Percentiles rank a stretch among this genome's conserved stretches.
phyloP scores from a whole-genome alignment of 2,888 invertebrate species.

The Lepetodrilus schrolli region DNA sequence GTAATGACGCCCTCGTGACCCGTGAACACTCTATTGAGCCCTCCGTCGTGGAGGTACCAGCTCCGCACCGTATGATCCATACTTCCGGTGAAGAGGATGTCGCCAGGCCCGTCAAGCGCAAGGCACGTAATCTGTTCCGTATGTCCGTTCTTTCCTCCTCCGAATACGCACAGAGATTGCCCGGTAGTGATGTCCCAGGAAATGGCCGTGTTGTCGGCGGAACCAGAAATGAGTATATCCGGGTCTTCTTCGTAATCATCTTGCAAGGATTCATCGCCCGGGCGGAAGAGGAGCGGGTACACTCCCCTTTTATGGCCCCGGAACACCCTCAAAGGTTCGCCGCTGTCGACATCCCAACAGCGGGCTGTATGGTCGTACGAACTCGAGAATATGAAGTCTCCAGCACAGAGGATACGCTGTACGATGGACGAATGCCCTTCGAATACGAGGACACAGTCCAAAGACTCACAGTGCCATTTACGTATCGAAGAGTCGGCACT shows the following conservation, averaged over 20 bases:
- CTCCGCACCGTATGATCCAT: neutral
- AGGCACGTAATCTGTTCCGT: neutral
- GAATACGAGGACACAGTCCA: neutral
- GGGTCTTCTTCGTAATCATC: slow-evolving; percentile 10
- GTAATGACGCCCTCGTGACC: slow-evolving; percentile 8
- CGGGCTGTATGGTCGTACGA: neutral
- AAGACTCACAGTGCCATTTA: neutral
- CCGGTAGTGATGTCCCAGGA: slow-evolving; percentile 13
- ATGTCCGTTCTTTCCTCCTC: neutral
- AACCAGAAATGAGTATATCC: neutral
- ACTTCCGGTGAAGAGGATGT: slow-evolving; percentile 5
- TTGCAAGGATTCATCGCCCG: neutral
- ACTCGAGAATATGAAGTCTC: slow-evolving; percentile 9
- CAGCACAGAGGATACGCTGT: slow-evolving; percentile 2
- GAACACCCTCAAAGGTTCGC: neutral
- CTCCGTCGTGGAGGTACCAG: slow-evolving; percentile 10
- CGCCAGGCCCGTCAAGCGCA: neutral
- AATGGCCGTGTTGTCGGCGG: slow-evolving; percentile 9
- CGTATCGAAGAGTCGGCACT: neutral
- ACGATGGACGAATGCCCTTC: neutral
- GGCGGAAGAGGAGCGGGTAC: neutral
- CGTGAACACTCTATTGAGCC: neutral
- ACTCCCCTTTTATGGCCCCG: neutral
- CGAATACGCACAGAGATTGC: neutral
- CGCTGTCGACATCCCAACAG: slow-evolving; percentile 12